Evolutionary conservation across 2,888 invertebrate genomes (phyloP), one percentile per base, ranked within the genome.

Genomic region (Lasioglossum zephyrum): DNA sequence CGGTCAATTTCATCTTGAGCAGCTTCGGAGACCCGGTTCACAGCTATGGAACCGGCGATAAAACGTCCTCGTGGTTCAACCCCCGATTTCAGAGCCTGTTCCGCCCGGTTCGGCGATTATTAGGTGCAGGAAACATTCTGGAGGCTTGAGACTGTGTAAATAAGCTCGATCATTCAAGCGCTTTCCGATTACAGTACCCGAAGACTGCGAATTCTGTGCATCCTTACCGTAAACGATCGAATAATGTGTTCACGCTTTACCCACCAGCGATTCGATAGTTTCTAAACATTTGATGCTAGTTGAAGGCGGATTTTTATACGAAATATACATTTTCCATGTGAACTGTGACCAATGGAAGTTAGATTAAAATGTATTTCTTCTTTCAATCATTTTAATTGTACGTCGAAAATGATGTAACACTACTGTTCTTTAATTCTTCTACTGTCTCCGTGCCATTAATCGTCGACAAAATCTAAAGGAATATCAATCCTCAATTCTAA

Each of bases 1-100:
- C 49, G 44, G 57, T 41, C 26, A 31, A 73, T 53, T 73, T 70
- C 18, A 49, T 70, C 69, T 41, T 87, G 86, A 87, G 86, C 86
- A 87, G 77, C 57, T 41, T 72, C 39, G 69, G n/a, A 79, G 77
- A 76, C 49, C 76, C 49, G 44, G 31, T 41, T n/a, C 26, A 36
- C 69, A 39, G 39, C 63, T 69, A 69, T 69, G 39, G 1, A 69
- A 36, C 36, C 69, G 39, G 69, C 22, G 36, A 69, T 69, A 63
- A 63, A 31, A 63, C 18, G 39, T 39, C 69, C 11, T 39, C 69
- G 36, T 39, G 39, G 66, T 39, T 69, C 22, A 16, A 31, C 16
- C 36, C 31, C 31, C 36, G 22, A 31, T 26, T 31, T 63, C 6
- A 6, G n/a, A 31, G 16, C 63, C 63, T 63, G 63, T 63, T 16